phyloP scores from a whole-genome alignment of 2,113 vertebrate genomes.

The Meriones unguiculatus region DNA sequence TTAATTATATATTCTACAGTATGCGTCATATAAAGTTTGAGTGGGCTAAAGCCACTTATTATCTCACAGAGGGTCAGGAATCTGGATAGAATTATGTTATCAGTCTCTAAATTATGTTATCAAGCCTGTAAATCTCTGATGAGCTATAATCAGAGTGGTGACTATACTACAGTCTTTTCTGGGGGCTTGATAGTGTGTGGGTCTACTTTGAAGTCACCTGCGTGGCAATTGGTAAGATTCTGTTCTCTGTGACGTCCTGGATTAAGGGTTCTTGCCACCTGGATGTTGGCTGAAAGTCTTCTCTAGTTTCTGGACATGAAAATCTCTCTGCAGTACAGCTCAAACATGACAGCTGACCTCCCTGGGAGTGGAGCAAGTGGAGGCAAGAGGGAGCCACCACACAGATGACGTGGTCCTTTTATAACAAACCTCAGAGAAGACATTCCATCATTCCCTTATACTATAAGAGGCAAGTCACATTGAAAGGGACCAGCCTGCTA shows the following conservation, averaged over 20 bases:
- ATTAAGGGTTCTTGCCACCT: background rate
- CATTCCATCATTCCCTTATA: background rate
- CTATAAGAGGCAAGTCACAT: constrained; percentile 4
- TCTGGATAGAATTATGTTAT: background rate
- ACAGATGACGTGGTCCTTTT: background rate
- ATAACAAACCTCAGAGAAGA: background rate
- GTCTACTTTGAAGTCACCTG: background rate
- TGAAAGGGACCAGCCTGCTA: background rate
- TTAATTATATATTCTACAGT: background rate
- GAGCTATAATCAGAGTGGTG: background rate
- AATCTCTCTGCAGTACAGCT: background rate
- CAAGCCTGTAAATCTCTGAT: background rate
- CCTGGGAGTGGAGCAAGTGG: background rate
- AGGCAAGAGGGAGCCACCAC: background rate
- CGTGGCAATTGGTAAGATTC: background rate
- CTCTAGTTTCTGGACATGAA: background rate
- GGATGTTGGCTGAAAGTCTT: background rate
- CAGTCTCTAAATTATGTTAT: background rate
- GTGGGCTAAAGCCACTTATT: background rate
- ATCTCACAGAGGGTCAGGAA: background rate
- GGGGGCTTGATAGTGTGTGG: background rate
- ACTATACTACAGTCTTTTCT: background rate
- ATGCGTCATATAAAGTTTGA: background rate
- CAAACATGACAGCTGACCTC: background rate
- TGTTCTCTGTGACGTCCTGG: background rate